Percentiles rank a stretch among this genome's conserved stretches.
Evolutionary conservation across 2,888 invertebrate species (phyloP).

Genomic region (Hirtodrosophila histrioides): DNA sequence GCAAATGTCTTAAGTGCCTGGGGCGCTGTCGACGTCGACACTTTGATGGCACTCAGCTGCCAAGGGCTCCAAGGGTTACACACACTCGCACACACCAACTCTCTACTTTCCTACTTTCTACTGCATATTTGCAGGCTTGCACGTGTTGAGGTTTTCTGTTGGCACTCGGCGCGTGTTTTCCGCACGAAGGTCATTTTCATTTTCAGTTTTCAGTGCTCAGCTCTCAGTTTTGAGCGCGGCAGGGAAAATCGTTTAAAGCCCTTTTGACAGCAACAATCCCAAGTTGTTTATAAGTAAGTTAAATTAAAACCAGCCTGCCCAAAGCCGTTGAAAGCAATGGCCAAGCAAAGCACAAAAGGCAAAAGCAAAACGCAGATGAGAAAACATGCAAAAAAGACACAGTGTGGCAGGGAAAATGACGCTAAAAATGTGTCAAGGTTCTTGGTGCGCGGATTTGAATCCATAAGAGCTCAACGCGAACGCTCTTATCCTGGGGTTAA

Average conservation of each 20-base stretch:
- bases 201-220: constrained; percentile 21
- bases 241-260: constrained; percentile 54
- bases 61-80: constrained; percentile 52
- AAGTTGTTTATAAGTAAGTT: constrained; percentile 58
- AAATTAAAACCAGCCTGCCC: constrained; percentile 69
- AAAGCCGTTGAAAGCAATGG: constrained; percentile 57
- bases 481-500: constrained; percentile 65
- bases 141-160: constrained; percentile 65
- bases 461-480: constrained; percentile 23
- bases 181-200: constrained; percentile 65
- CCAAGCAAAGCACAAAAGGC: constrained; percentile 32
- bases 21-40: constrained; percentile 56
- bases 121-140: constrained; percentile 54
- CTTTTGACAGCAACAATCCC: constrained; percentile 56
- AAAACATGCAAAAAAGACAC: constrained; percentile 11
- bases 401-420: constrained; percentile 26
- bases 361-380: constrained; percentile 33
- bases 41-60: constrained; percentile 67
- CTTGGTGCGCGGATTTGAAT: constrained; percentile 62
- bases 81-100: constrained; percentile 12
- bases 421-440: constrained; percentile 71
- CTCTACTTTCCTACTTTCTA: constrained; percentile 15
- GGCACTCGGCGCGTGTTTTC: constrained; percentile 57
- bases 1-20: constrained; percentile 72
- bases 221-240: neutral